Evolutionary conservation across 2,888 invertebrate genomes (phyloP), one percentile per base, ranked within the genome.

Genomic region (Suillia variegata): DNA sequence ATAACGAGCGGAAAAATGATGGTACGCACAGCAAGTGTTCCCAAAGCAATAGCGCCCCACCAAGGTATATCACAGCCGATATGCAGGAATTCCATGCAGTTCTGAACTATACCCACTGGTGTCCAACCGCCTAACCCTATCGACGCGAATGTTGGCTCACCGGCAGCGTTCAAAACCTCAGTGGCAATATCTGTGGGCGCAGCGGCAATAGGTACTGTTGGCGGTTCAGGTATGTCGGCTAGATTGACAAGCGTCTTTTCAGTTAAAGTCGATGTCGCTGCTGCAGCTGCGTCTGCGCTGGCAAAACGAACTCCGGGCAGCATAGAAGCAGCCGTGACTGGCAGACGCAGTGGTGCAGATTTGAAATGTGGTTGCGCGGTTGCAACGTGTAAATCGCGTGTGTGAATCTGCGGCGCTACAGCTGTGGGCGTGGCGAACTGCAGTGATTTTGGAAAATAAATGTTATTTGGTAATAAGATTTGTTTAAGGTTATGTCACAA

Each of bases 1-100:
- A 98, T 86, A 0, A 96, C 92, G 56, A 98, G 80, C 0, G 97
- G 97, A 70, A 98, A 94, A 78, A 97, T 85, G 0, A 87, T 68
- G 1, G 88, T 74, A 71, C 98, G 87, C 1, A 96, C 87, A 26
- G 87, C 80, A 1, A 92, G 61, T 1, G 97, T 97, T n/a, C 91
- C 92, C 56, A 90, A 82, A 2, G 89, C 84, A 69, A 98, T 96
- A 12, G 93, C 85, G 34, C 86, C 88, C 96, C 97, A 98, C 98
- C 98, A 98, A 1, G 98, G 98, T 12, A 98, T 66, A 68, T 91
- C 93, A 12, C 87, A 80, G 0, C 85, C 82, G n/a, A 92, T 86
- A 77, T 98, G 98, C 38, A 96, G 69, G 71, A 84, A 90, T 81
- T 98, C 97, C 70, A 98, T 83, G 63, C 86, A 86, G 49, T 88